phyloP scores from a whole-genome alignment of 1,140 invertebrate genomes.

The Tribolium madens region DNA sequence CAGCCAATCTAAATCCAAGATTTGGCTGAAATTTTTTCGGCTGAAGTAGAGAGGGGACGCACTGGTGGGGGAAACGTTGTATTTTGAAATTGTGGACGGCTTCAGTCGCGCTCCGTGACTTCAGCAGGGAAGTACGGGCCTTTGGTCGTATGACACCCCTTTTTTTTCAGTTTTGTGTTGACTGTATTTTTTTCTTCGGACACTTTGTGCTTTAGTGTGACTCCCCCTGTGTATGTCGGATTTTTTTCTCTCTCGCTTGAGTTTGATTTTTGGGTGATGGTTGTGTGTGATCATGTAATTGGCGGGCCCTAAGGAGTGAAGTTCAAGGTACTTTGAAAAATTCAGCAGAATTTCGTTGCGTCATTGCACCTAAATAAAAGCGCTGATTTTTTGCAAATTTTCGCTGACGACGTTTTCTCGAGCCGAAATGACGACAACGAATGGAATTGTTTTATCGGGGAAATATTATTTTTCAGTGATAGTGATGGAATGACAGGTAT shows the following conservation, averaged over 20 bases:
- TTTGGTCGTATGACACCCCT: not conserved
- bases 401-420: not conserved
- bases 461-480: not conserved
- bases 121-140: constrained; percentile 33
- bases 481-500: not conserved
- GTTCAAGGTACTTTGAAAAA: not conserved
- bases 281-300: not conserved
- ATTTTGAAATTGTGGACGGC: constrained; percentile 29
- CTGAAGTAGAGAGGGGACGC: not conserved
- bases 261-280: not conserved
- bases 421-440: not conserved
- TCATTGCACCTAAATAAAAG: not conserved
- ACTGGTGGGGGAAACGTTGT: constrained; percentile 21
- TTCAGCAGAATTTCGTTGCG: not conserved
- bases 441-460: not conserved
- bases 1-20: constrained; percentile 40
- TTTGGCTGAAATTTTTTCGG: constrained; percentile 41
- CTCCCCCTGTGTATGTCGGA: no score
- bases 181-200: not conserved
- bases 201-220: not conserved
- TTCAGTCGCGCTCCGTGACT: constrained; percentile 43
- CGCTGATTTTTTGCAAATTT: not conserved
- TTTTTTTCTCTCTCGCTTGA: constrained; percentile 11
- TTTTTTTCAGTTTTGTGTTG: constrained; percentile 19
- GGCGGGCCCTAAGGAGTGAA: not conserved